Percentiles rank a stretch among this genome's conserved stretches.
Conservation (phyloP, 2,113 vertebrate genomes). For the Lagopus leucura region DNA sequence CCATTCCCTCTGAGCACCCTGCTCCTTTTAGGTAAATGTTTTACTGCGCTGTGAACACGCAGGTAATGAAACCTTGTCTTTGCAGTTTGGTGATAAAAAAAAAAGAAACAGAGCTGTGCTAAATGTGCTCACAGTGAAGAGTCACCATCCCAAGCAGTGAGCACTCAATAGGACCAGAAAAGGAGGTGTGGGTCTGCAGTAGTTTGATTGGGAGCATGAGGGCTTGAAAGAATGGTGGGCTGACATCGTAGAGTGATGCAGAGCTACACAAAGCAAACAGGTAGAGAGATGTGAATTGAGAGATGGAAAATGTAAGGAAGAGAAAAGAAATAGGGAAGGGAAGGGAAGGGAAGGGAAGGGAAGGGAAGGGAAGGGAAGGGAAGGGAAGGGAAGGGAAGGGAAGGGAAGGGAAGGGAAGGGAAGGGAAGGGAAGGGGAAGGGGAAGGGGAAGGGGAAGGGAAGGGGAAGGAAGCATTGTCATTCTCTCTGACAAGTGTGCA, state of each 20-base stretch:
- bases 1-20: background rate
- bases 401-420: too few species aligned
- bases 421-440: too few species aligned
- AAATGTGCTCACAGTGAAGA: background rate
- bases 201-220: background rate
- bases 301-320: background rate
- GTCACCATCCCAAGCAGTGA: background rate
- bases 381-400: too few species aligned
- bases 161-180: rapidly evolving
- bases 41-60: background rate
- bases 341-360: background rate
- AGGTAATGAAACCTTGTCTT: background rate
- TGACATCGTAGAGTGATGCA: background rate
- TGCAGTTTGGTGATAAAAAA: background rate
- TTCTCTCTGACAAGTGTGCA: background rate
- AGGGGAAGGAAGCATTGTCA: too few species aligned
- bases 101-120: background rate
- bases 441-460: too few species aligned
- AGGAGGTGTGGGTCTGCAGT: background rate
- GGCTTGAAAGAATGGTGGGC: background rate
- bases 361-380: too few species aligned
- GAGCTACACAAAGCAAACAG: background rate
- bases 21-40: background rate
- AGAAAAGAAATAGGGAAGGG: background rate
- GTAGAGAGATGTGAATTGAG: background rate